Evolutionary conservation across 2,113 vertebrate species (phyloP), one percentile per base, ranked within the genome.

Genomic region (Hippocampus zosterae): DNA sequence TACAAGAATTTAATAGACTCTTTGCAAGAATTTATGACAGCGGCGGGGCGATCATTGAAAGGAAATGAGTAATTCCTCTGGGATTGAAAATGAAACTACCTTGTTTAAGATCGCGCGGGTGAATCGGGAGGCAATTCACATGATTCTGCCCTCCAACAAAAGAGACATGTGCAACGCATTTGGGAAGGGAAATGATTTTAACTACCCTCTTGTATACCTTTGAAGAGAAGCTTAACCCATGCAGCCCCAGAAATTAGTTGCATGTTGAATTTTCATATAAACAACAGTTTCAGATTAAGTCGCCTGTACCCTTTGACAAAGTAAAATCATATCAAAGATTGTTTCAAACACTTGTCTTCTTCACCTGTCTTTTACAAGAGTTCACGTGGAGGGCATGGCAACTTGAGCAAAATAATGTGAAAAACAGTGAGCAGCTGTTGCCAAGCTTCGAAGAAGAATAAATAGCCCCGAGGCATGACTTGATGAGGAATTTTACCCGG

Each of bases 1-100:
- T 87, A 85, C 81, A 87, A 84, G 83, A 84, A 81, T 87, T 87
- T 90, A 88, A 89, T 89, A 82, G 81, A 88, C 69, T 85, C 63
- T 80, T 79, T 79, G 74, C 10, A 3, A 67, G 77, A 62, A 66
- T 82, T 83, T 81, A 79, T 77, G 71, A 70, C 73, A 78, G 67
- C 68, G 55, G 68, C 68, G 71, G 73, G 76, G 61, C 74, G 70
- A 72, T 70, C 21, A 29, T 76, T 71, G 75, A 83, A 59, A 76
- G 73, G 72, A 84, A 80, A 82, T 71, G 59, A 79, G 65, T 72
- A 81, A 84, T 84, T 81, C 81, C 78, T 65, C 55, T 57, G 81
- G 55, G 78, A 82, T n/a, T 72, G 81, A 74, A 77, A 83, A 81
- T 81, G 72, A 81, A 83, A 72, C 66, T 63, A 25, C 72, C 68